Conservation (phyloP, 2,113 vertebrate genomes). For the Eurystomus gularis region DNA sequence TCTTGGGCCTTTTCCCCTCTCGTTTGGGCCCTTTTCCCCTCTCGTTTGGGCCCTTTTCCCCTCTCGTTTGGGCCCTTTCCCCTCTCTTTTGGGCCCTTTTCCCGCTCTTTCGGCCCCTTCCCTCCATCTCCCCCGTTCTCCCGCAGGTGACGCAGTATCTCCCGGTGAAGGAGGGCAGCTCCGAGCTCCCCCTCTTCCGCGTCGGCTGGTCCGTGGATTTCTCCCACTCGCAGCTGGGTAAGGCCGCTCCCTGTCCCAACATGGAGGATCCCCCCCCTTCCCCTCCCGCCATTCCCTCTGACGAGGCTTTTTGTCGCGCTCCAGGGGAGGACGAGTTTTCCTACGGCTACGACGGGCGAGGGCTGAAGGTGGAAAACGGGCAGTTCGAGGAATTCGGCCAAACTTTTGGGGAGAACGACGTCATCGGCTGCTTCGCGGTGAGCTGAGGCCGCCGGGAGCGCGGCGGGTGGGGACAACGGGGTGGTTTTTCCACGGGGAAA, state of each 20-base stretch:
- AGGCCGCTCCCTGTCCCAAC: too few species aligned
- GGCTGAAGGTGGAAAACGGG: background rate
- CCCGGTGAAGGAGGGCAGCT: background rate
- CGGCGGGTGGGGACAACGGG: too few species aligned
- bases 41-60: too few species aligned
- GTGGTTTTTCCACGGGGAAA: too few species aligned
- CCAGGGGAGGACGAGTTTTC: background rate
- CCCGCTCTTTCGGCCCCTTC: too few species aligned
- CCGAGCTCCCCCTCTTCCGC: background rate
- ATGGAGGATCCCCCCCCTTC: too few species aligned
- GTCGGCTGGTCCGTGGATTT: conserved; percentile 16
- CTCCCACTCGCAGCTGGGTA: conserved; percentile 2
- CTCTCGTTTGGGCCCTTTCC: too few species aligned
- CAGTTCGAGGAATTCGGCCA: background rate
- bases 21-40: too few species aligned
- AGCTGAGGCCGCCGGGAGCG: too few species aligned
- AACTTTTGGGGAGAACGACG: background rate
- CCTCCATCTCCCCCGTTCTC: too few species aligned
- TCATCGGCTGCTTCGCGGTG: background rate
- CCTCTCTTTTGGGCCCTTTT: too few species aligned
- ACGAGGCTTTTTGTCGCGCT: accelerated
- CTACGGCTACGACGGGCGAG: background rate
- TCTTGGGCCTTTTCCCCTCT: too few species aligned
- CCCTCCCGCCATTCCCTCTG: background rate
- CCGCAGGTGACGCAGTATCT: background rate